Conservation (phyloP, 2,797 vertebrate species). For the Manis crassicaudata region DNA sequence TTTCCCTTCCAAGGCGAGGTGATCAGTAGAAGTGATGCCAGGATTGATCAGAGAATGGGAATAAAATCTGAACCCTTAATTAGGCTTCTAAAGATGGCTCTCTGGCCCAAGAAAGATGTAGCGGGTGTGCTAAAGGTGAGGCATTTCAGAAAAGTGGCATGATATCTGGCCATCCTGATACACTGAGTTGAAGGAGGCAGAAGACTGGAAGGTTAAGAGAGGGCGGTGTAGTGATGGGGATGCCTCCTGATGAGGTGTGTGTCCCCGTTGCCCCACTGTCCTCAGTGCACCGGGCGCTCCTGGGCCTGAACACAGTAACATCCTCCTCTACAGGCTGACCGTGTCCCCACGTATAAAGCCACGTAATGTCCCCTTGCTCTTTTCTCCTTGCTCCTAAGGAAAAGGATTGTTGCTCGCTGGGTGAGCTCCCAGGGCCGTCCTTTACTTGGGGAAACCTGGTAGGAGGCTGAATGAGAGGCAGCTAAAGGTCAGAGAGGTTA, state of each 20-base stretch:
- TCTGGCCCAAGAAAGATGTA: background rate
- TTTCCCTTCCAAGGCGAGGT: background rate
- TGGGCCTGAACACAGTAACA: background rate
- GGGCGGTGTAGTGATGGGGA: background rate
- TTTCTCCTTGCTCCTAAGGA: background rate
- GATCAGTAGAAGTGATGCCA: background rate
- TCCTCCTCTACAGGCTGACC: background rate
- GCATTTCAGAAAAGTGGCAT: background rate
- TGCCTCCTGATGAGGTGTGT: background rate
- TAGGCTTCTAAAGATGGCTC: background rate
- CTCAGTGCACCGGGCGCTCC: background rate
- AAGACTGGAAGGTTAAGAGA: background rate
- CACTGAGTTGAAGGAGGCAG: background rate
- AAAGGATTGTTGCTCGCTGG: too few relatives aligned
- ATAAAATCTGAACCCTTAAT: background rate
- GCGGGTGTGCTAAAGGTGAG: background rate
- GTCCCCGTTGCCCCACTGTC: background rate
- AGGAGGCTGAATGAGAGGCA: background rate
- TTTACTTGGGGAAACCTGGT: background rate
- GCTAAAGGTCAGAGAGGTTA: background rate
- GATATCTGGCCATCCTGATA: background rate
- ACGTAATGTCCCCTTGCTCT: fast-evolving
- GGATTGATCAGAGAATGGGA: background rate
- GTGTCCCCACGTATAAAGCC: fast-evolving
- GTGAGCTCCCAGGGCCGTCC: too few relatives aligned